Conservation (phyloP, 2,113 vertebrate species). For the Ameiurus melas region DNA sequence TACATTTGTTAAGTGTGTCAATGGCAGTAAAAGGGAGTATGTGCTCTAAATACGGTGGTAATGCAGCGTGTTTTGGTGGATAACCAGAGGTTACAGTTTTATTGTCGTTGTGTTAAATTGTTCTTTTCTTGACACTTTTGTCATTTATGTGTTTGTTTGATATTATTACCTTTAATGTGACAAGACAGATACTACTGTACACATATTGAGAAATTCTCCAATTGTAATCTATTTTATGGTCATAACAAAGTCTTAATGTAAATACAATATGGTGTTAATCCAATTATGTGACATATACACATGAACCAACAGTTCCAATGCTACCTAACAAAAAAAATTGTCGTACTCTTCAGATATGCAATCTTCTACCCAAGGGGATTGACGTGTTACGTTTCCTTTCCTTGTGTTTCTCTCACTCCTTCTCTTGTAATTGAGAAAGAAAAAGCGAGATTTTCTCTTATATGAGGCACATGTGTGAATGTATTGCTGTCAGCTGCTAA, state of each 20-base stretch:
- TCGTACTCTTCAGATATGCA: neutral
- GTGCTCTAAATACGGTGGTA: neutral
- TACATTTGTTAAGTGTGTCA: constrained; percentile 38
- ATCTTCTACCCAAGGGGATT: neutral
- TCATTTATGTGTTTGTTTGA: neutral
- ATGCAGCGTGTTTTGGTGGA: neutral
- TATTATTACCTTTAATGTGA: constrained; percentile 4
- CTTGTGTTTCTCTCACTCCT: neutral
- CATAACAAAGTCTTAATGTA: neutral
- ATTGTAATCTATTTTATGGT: neutral
- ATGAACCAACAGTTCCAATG: neutral
- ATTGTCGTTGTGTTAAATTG: neutral
- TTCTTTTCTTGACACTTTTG: neutral
- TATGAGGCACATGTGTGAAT: constrained; percentile 48
- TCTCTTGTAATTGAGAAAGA: neutral
- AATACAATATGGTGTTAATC: neutral
- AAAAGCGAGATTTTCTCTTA: neutral
- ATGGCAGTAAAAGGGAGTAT: neutral
- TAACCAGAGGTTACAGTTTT: neutral
- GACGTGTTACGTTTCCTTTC: constrained; percentile 4
- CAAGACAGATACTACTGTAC: neutral
- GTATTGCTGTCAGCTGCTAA: constrained; percentile 52
- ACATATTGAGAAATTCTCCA: neutral
- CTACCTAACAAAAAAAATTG: neutral
- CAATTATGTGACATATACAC: neutral